Conservation (phyloP, 2,113 vertebrate genomes). For the Rhynchomys soricoides region DNA sequence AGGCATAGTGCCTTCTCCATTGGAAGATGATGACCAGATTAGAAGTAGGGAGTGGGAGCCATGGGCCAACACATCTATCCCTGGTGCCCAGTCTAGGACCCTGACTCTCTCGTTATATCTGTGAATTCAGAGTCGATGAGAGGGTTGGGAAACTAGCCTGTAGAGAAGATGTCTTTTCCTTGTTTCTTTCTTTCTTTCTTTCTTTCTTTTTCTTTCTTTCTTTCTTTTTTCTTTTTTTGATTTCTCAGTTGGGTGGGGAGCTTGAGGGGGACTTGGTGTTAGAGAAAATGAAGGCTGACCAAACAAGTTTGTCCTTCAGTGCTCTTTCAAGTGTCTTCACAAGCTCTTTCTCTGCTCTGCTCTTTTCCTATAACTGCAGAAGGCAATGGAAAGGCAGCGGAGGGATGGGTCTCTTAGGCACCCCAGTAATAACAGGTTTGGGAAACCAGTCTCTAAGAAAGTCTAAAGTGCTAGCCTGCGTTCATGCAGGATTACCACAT, state of each 20-base stretch:
- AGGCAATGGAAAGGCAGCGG: slow-evolving; percentile 5
- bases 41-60: background rate
- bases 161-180: slow-evolving; percentile 46
- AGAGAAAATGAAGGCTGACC: slow-evolving; percentile 56
- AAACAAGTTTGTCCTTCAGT: slow-evolving; percentile 32
- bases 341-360: background rate
- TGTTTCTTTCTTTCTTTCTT: too few species aligned
- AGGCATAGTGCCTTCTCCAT: background rate
- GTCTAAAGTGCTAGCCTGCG: slow-evolving; percentile 9
- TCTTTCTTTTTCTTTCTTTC: too few species aligned
- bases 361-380: background rate
- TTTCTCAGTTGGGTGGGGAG: slow-evolving; percentile 54
- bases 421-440: background rate
- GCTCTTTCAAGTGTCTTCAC: too few species aligned
- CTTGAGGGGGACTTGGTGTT: slow-evolving; percentile 20
- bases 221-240: background rate
- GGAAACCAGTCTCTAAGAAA: slow-evolving; percentile 53
- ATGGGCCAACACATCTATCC: background rate
- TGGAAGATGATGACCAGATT: background rate
- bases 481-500: background rate
- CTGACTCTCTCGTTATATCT: background rate
- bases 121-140: slow-evolving; percentile 64
- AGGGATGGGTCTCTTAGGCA: background rate
- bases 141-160: slow-evolving; percentile 58
- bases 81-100: background rate